Evolutionary conservation across 2,888 invertebrate species (phyloP), one percentile per base, ranked within the genome.

Genomic region (Carabus problematicus): DNA sequence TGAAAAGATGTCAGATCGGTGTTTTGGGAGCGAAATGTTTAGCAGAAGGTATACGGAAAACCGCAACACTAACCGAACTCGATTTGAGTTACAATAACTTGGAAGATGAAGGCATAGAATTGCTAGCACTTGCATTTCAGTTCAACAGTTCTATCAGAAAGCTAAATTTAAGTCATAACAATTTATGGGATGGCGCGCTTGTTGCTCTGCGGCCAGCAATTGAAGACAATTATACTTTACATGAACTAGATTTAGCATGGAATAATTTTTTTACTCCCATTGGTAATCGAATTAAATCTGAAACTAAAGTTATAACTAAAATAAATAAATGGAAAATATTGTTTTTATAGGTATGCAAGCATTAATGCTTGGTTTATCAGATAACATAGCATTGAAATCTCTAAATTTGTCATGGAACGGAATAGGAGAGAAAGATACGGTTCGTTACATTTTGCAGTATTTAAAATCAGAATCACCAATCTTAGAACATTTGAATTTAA

Each of bases 371-470:
- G 83, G 79, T 4, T 73, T 85, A 2, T 42, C 66, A 1, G 72
- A 75, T 39, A 84, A 81, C 74, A 73, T 73, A 40, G 71, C 73
- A 3, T 72, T 85, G 8, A 73, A 71, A 45, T 71, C 74, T 42
- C 74, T 86, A 42, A 81, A 83, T 76, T 72, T 86, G 60, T 78
- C 85, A 12, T 85, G 85, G 84, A 86, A 85, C 75, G 82, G 80
- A 8, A 79, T 86, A 41, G 77, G 76, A 8, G 73, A 77, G 9
- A 75, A 76, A 58, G 76, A 77, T n/a, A 76, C 78, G 8, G 71
- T 79, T 3, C 70, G 62, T 39, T 77, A 77, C 6, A 69, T 82
- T 12, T 45, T 71, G 11, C 74, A 74, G 73, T 80, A 76, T 70
- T 16, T 81, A 3, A 76, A 70, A 64, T 11, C 43, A 70, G 72